Evolutionary conservation across 2,888 invertebrate genomes (phyloP).

Genomic region (Macrophya alboannulata): DNA sequence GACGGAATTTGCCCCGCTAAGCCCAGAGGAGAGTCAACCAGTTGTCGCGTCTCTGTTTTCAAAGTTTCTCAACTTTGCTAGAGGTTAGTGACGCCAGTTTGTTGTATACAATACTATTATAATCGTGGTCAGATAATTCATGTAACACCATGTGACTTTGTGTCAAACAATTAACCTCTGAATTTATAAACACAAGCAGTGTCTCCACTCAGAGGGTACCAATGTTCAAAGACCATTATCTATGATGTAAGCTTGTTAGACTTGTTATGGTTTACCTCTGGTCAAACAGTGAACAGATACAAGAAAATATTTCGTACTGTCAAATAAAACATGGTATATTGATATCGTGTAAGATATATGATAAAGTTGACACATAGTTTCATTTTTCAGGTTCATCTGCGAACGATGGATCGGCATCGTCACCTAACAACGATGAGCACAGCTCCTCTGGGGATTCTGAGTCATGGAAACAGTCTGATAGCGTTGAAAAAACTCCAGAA

Average conservation of each 20-base stretch:
- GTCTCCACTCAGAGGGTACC: slow-evolving; percentile 12
- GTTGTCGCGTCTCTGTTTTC: slow-evolving; percentile 88
- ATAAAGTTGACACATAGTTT: neutral
- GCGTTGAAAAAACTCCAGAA: slow-evolving; percentile 72
- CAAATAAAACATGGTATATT: neutral
- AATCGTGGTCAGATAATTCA: neutral
- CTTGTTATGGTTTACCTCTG: neutral
- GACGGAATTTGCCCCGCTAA: slow-evolving; percentile 91
- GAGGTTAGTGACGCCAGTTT: slow-evolving; percentile 80
- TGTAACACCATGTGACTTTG: neutral
- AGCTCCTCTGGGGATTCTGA: slow-evolving; percentile 74
- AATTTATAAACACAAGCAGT: neutral
- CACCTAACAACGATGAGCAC: slow-evolving; percentile 73
- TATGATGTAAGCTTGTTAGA: neutral
- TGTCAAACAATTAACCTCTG: neutral
- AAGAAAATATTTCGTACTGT: neutral
- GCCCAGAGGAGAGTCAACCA: slow-evolving; percentile 88
- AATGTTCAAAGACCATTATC: neutral
- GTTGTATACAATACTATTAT: neutral
- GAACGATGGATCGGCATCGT: slow-evolving; percentile 63
- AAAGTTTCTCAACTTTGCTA: slow-evolving; percentile 88
- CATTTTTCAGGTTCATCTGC: slow-evolving; percentile 12
- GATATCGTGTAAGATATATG: neutral
- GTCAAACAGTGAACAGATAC: neutral
- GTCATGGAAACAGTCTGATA: slow-evolving; percentile 72